Evolutionary conservation across 1,140 invertebrate genomes (phyloP).

Genomic region (Trichomalopsis sarcophagae): DNA sequence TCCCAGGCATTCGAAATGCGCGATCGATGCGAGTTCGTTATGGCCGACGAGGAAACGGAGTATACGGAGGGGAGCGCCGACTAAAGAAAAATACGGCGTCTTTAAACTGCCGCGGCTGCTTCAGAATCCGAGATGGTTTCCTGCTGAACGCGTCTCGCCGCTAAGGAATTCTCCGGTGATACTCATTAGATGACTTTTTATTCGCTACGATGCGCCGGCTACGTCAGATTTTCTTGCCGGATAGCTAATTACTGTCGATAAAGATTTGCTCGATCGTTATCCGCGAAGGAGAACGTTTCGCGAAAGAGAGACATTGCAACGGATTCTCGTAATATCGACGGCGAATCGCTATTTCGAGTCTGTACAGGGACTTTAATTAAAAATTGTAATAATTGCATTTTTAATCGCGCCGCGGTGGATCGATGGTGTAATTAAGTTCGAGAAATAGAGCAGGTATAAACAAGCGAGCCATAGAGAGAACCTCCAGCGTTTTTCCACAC

Average conservation of each 20-base stretch:
- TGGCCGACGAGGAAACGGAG: background rate
- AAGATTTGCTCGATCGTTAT: background rate
- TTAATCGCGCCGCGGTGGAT: background rate
- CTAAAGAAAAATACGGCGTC: background rate
- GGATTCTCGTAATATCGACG: background rate
- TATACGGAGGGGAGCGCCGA: background rate
- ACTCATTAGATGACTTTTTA: conserved; percentile 33
- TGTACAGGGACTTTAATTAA: too few relatives aligned
- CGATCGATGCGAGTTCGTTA: background rate
- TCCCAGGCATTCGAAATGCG: background rate
- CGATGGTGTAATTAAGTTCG: background rate
- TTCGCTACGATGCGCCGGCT: background rate
- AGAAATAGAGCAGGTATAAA: background rate
- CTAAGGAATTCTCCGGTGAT: conserved; percentile 6
- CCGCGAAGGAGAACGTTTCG: background rate
- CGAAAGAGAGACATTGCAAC: too few relatives aligned
- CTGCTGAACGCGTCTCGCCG: background rate
- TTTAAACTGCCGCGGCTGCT: conserved; percentile 5
- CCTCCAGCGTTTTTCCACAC: background rate
- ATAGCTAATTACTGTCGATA: conserved; percentile 19
- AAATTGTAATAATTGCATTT: background rate
- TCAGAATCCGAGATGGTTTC: conserved; percentile 27
- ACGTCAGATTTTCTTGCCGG: background rate
- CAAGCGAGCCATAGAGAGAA: background rate
- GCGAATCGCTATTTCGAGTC: background rate